Conservation (phyloP, 1,140 invertebrate genomes). For the Papilio machaon region DNA sequence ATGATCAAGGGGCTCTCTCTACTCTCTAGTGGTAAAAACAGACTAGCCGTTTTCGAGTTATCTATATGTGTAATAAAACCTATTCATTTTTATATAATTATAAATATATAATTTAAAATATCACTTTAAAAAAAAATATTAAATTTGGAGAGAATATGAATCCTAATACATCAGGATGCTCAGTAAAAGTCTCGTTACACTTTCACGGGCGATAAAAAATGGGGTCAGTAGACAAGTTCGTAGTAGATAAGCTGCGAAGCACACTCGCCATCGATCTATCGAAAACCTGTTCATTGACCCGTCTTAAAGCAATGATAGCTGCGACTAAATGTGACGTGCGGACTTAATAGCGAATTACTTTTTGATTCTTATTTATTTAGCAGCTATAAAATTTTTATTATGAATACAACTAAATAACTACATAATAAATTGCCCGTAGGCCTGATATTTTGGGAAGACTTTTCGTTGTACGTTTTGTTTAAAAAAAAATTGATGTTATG, state of each 20-base stretch:
- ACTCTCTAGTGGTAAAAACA: too few relatives aligned
- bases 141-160: background rate
- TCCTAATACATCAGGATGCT: background rate
- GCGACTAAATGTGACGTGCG: background rate
- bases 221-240: slow-evolving; percentile 22
- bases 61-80: too few relatives aligned
- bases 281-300: slow-evolving; percentile 17
- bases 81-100: too few relatives aligned
- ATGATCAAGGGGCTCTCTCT: too few relatives aligned
- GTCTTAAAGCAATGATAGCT: background rate
- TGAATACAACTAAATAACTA: background rate
- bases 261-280: slow-evolving; percentile 10
- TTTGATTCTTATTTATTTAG: background rate
- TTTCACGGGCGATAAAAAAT: slow-evolving; percentile 26
- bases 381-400: background rate
- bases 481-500: too few relatives aligned
- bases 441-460: too few relatives aligned
- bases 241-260: background rate
- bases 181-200: slow-evolving; percentile 12
- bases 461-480: too few relatives aligned
- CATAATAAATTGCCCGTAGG: background rate
- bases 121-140: background rate
- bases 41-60: too few relatives aligned
- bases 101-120: too few relatives aligned
- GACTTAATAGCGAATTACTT: background rate